Evolutionary conservation across 2,888 invertebrate species (phyloP), one percentile per base, ranked within the genome.

Genomic region (Disparrhopalites patrizii): DNA sequence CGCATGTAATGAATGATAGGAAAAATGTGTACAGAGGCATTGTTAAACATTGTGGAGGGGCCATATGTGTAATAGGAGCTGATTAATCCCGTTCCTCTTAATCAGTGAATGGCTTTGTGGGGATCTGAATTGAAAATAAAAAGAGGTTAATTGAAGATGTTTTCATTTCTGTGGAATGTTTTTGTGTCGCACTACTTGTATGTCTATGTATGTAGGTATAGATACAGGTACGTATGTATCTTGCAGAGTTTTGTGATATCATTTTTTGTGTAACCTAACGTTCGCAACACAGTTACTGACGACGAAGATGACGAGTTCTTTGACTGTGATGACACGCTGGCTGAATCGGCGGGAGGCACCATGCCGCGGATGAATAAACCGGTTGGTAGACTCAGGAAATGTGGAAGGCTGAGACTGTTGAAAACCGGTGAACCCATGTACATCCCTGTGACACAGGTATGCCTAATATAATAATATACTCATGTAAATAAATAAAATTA

Each of bases 371-470:
- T 85, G 83, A 83, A 85, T 73, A 83, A 83, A 70, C 85, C 89
- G 0, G 86, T 87, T 55, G 92, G 92, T 5, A 82, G 92, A 68
- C 78, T 87, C 31, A 83, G 85, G 33, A 86, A 85, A 75, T 85
- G 87, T 77, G 86, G 86, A 27, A 83, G 86, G 62, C 78, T 89
- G 63, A 85, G 83, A 68, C 81, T 93, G 57, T 79, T 91, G 31
- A 82, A 85, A 74, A 85, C 85, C 0, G 86, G 87, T 2, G 88
- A 89, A 73, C 83, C 83, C 40, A 81, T 93, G 60, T 93, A 89
- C 79, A 84, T 92, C 68, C 93, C 93, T 0, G 80, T 88, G 23
- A 92, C 92, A 0, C 85, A 85, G 79, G 82, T 82, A 66, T n/a
- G n/a, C n/a, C n/a, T 62, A 54, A 25, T n/a, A 23, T 55, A 47